Evolutionary conservation across 2,113 vertebrate genomes (phyloP).

Genomic region (Echinops telfairi): DNA sequence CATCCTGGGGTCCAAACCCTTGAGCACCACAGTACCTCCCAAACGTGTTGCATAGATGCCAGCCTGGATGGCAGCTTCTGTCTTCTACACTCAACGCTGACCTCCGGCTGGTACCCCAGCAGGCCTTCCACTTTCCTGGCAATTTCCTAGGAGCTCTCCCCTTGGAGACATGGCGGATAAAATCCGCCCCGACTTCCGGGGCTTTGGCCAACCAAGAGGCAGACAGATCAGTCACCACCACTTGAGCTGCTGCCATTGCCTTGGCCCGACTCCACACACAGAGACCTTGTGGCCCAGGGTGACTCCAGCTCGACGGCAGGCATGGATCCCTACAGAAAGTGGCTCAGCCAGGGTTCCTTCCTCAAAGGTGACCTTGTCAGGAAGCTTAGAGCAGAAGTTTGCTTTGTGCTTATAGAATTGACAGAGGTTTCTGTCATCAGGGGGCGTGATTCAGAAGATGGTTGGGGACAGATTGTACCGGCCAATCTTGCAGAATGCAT

Average conservation of each 20-base stretch:
- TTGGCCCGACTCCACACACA: too few species aligned
- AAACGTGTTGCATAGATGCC: slow-evolving; percentile 93
- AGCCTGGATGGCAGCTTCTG: slow-evolving; percentile 91
- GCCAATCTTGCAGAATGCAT: slow-evolving; percentile 95
- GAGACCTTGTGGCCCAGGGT: too few species aligned
- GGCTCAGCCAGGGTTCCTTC: too few species aligned
- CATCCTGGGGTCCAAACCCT: slow-evolving; percentile 93
- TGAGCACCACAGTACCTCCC: slow-evolving; percentile 94
- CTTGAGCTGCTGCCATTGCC: too few species aligned
- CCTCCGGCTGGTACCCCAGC: slow-evolving; percentile 91
- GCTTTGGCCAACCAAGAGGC: slow-evolving; percentile 91
- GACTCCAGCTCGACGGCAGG: too few species aligned
- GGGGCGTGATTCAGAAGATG: slow-evolving; percentile 96
- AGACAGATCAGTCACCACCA: slow-evolving; percentile 87
- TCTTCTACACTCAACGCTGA: slow-evolving; percentile 95
- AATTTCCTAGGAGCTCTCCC: slow-evolving; percentile 87
- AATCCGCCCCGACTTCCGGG: slow-evolving; percentile 94
- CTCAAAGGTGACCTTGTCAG: background rate
- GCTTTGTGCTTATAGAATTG: slow-evolving; percentile 95
- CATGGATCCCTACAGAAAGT: too few species aligned
- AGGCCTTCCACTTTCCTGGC: slow-evolving; percentile 89
- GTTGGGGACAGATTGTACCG: slow-evolving; percentile 95
- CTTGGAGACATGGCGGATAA: slow-evolving; percentile 87
- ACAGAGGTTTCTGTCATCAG: slow-evolving; percentile 95
- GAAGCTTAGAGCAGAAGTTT: slow-evolving; percentile 95